Percentiles rank a stretch among this genome's conserved stretches.
These are phyloP conservation scores for Scaptodrosophila lebanonensis DNA, from an alignment of 1,140 invertebrate genomes.

Conservation along the genomic window DNA sequence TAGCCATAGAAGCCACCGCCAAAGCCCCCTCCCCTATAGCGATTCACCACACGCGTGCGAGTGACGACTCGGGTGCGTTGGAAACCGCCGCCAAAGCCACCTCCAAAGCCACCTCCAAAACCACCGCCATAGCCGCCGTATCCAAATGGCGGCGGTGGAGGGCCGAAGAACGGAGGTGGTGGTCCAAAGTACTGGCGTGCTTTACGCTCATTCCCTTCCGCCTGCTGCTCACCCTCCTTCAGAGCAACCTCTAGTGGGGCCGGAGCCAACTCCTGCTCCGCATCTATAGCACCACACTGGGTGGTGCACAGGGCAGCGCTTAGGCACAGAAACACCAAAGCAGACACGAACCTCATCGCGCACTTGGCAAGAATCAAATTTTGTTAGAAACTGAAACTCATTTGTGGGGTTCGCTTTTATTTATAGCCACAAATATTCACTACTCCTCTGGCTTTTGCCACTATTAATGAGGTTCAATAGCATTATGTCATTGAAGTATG, in stretches of 20 bases:
- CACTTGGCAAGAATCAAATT: conserved; percentile 31
- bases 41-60: conserved; percentile 46
- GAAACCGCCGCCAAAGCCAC: conserved; percentile 49
- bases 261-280: not conserved
- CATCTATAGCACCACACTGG: not conserved
- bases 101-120: conserved; percentile 40
- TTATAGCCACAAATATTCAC: conserved; percentile 47
- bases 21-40: conserved; percentile 48
- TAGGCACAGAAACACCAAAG: conserved; percentile 19
- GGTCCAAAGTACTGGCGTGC: conserved; percentile 53
- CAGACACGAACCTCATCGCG: conserved; percentile 33
- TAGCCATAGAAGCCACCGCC: conserved; percentile 64
- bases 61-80: conserved; percentile 60
- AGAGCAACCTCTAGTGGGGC: not conserved
- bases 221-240: not conserved
- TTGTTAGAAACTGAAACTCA: conserved; percentile 32
- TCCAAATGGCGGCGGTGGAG: conserved; percentile 36
- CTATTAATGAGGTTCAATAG: conserved; percentile 42
- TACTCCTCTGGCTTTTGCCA: not conserved
- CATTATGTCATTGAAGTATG: conserved; percentile 62
- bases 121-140: conserved; percentile 24
- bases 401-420: conserved; percentile 27
- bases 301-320: conserved; percentile 1
- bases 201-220: conserved; percentile 45
- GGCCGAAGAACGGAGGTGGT: conserved; percentile 55